A percentile compares a stretch with the other conserved stretches of the same genome.
phyloP scores from a whole-genome alignment of 2,888 invertebrate genomes.

The Conops quadrifasciatus region DNA sequence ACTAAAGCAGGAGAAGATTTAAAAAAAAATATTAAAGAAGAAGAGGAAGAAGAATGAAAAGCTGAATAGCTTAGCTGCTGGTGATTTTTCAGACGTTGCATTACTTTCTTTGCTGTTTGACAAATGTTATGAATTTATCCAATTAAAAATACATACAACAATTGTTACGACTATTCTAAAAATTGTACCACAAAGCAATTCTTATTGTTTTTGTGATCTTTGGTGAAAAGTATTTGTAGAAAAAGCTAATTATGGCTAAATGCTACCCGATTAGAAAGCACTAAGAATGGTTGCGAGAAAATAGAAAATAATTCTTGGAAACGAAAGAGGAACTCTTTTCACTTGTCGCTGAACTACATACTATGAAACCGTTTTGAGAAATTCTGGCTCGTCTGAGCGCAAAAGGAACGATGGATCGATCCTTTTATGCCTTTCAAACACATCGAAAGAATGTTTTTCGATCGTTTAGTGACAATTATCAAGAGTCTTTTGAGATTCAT shows the following conservation, averaged over 20 bases:
- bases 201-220: constrained; percentile 11
- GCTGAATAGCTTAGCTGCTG: not conserved
- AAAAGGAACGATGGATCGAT: no score
- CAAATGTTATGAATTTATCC: constrained; percentile 4
- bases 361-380: not conserved
- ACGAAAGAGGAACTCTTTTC: constrained; percentile 15
- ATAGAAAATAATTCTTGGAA: constrained; percentile 25
- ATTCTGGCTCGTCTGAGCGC: no score
- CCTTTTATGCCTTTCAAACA: no score
- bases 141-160: constrained; percentile 33
- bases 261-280: constrained; percentile 27
- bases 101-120: not conserved
- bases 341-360: constrained; percentile 4
- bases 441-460: not conserved
- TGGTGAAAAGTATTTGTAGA: constrained; percentile 18
- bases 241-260: constrained; percentile 21
- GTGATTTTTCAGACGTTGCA: not conserved
- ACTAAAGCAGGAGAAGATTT: not conserved
- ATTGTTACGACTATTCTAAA: constrained; percentile 12
- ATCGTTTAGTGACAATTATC: not conserved
- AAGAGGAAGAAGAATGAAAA: not conserved
- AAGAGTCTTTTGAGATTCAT: no score
- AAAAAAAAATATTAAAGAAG: not conserved
- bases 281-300: constrained; percentile 20
- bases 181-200: constrained; percentile 9